These are phyloP conservation scores for Dendrocopos noguchii DNA, from an alignment of 2,113 vertebrate genomes.

Conservation along the genomic window DNA sequence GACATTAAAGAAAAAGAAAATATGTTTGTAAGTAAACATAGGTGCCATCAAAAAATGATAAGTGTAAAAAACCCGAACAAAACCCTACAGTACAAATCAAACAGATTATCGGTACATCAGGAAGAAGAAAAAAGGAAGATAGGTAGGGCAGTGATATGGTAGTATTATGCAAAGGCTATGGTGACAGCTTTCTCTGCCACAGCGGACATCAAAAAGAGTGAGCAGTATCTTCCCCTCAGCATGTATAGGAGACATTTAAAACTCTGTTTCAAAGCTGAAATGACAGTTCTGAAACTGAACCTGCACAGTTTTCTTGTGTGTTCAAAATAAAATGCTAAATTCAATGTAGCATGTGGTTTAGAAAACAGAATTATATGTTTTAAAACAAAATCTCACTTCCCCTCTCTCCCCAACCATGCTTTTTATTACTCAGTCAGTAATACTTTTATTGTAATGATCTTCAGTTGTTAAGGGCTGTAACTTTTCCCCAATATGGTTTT, in stretches of 20 bases:
- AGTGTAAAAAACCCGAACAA: neutral
- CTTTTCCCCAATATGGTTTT: neutral
- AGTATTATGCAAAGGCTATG: neutral
- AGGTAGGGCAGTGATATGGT: neutral
- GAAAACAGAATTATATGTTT: neutral
- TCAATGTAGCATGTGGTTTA: neutral
- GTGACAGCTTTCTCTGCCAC: neutral
- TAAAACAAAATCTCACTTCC: neutral
- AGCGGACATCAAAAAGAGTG: neutral
- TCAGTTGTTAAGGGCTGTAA: neutral
- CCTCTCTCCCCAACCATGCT: neutral
- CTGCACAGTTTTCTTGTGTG: neutral
- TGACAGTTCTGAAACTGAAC: neutral
- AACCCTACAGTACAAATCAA: neutral
- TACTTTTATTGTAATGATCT: neutral
- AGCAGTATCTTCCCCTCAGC: neutral
- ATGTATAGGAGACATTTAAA: neutral
- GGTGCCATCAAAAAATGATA: neutral
- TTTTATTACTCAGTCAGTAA: neutral
- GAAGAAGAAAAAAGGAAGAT: neutral
- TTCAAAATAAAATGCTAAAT: neutral
- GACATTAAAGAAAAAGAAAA: neutral
- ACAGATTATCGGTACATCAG: neutral
- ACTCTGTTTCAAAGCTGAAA: constrained; percentile 11
- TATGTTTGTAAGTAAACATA: neutral